Conservation (phyloP, 37 sponge, comb jelly and placozoan species). For the Mnemiopsis leidyi region DNA sequence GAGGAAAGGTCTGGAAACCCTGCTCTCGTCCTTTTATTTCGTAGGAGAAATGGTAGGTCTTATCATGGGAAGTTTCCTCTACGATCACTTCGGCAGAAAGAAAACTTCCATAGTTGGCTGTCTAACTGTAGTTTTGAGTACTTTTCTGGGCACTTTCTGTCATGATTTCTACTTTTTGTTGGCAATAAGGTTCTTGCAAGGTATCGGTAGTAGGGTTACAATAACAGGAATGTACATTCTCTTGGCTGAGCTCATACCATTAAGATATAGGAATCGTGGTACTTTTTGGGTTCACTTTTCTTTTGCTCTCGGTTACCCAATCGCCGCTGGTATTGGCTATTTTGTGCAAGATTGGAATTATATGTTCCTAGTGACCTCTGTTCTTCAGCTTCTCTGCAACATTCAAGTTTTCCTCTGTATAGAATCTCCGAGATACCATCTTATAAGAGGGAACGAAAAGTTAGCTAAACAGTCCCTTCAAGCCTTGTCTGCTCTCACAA, state of each 20-base stretch:
- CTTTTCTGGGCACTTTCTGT: not conserved
- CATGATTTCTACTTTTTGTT: not conserved
- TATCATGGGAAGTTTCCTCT: not conserved
- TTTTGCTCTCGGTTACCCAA: slow-evolving; percentile 1
- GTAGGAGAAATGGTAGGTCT: not conserved
- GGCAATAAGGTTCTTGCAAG: slow-evolving; percentile 35
- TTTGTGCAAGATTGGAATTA: slow-evolving; percentile 37
- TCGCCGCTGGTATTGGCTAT: not conserved
- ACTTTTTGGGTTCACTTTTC: not conserved
- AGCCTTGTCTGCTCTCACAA: not conserved
- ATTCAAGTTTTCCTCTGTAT: not conserved
- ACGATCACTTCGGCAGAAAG: not conserved
- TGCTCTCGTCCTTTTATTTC: slow-evolving; percentile 16
- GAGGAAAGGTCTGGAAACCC: not conserved
- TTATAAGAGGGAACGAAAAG: not conserved
- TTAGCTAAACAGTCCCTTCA: not conserved
- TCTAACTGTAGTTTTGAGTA: not conserved
- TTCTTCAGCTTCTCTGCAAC: not conserved
- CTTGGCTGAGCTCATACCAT: not conserved
- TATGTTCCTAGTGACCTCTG: not conserved
- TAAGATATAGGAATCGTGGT: not conserved
- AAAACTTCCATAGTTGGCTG: not conserved
- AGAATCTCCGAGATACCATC: not conserved
- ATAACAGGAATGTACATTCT: not conserved
- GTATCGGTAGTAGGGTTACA: not conserved